Evolutionary conservation across 2,888 invertebrate genomes (phyloP), one percentile per base, ranked within the genome.

Genomic region (Netelia virgata): DNA sequence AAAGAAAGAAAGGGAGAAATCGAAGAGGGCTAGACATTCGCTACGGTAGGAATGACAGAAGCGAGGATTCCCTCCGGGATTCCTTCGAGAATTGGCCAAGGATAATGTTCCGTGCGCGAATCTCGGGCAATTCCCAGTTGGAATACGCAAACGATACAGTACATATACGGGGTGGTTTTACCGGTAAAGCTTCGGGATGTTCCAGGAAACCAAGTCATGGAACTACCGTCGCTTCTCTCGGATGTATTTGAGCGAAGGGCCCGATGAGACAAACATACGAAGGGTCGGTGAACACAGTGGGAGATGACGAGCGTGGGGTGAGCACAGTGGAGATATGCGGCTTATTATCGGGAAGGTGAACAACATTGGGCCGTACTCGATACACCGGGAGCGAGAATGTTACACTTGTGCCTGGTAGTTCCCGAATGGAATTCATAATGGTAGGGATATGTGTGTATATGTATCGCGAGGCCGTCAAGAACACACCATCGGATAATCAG

Each of bases 41-140:
- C 61, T 28, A 69, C 53, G 16, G 74, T 63, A 68, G 64, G 59
- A 75, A 43, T 68, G 53, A 72, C 66, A 66, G 66, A 55, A 59
- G 43, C 79, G 50, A 80, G 73, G 68, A 84, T 84, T 84, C 80
- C 68, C 59, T 47, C 23, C 66, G 70, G 73, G 69, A 84, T 84
- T 77, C 81, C 84, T 64, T 69, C 64, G 81, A 64, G 78, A 75
- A 82, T 84, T 78, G 74, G 78, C 78, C 72, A 72, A 64, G 66
- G 78, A 84, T 75, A 75, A 82, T 79, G 82, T 84, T 82, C 66
- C 75, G 20, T 78, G 70, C 36, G 57, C 36, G 36, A 36, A 70
- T 63, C 70, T 63, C 55, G 68, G 5, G 63, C 53, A 69, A 77
- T 69, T 63, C 77, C 69, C 57, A 14, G 8, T 68, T 73, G 41